A percentile compares a stretch with the other conserved stretches of the same genome.
These are phyloP conservation scores for Pelobates cultripes DNA, from an alignment of 2,797 vertebrate species.

Conservation along the genomic window DNA sequence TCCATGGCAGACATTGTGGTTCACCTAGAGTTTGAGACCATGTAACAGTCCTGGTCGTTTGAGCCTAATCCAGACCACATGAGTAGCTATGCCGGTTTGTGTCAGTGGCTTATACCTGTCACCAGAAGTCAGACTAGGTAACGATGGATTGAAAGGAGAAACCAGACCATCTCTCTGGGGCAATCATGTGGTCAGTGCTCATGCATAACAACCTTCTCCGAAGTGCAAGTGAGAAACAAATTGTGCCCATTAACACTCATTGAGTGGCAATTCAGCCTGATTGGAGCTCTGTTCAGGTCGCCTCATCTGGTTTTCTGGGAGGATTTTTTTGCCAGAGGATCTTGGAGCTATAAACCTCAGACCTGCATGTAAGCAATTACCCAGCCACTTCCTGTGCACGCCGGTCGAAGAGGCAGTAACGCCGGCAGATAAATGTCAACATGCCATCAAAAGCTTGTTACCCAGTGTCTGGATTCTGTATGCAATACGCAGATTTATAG, in stretches of 20 bases:
- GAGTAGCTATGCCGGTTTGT: not conserved
- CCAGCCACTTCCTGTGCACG: conserved; percentile 55
- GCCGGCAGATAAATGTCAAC: conserved; percentile 66
- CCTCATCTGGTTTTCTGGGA: conserved; percentile 27
- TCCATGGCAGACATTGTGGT: not conserved
- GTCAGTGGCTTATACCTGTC: conserved; percentile 2
- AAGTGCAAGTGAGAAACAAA: conserved; percentile 49
- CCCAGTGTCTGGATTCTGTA: conserved; percentile 27
- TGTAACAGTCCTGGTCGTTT: not conserved
- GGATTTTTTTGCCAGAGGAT: conserved; percentile 38
- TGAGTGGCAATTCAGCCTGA: conserved; percentile 37
- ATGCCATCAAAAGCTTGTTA: conserved; percentile 61
- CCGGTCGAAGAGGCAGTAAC: conserved; percentile 56
- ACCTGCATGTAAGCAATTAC: conserved; percentile 57
- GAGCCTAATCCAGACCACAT: not conserved
- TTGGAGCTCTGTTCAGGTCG: not conserved
- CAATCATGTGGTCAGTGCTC: conserved; percentile 37
- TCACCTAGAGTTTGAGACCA: not conserved
- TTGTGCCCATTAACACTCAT: conserved; percentile 47
- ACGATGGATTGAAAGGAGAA: conserved; percentile 6
- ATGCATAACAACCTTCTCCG: conserved; percentile 38
- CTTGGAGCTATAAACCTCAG: conserved; percentile 54
- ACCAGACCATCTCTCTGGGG: not conserved
- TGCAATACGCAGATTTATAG: conserved; percentile 34
- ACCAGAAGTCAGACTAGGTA: not conserved